phyloP scores from a whole-genome alignment of 2,113 vertebrate species.

The Panthera uncia region DNA sequence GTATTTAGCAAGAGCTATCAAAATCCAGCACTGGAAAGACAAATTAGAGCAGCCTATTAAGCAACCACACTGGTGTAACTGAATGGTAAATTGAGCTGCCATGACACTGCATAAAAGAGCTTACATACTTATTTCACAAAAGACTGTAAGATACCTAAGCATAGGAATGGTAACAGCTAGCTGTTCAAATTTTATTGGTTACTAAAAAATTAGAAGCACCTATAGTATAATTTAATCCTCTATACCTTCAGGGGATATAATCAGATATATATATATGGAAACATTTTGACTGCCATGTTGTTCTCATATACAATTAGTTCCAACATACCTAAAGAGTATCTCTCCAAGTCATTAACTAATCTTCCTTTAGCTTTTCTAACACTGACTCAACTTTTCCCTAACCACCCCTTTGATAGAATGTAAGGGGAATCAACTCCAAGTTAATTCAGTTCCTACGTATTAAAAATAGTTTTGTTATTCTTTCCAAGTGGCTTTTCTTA shows the following conservation, averaged over 20 bases:
- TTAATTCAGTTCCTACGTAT: not conserved
- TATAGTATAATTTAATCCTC: not conserved
- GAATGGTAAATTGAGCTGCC: not conserved
- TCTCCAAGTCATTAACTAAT: not conserved
- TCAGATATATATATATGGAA: not conserved
- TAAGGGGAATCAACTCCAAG: not conserved
- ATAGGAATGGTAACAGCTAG: not conserved
- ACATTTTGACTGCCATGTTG: conserved; percentile 17
- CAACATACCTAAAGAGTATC: not conserved
- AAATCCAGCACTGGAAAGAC: not conserved
- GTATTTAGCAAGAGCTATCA: conserved; percentile 49
- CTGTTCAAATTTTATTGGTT: not conserved
- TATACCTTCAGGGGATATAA: not conserved
- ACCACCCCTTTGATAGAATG: not conserved
- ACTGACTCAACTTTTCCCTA: conserved; percentile 30
- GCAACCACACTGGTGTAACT: not conserved
- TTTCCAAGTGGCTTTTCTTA: conserved; percentile 29
- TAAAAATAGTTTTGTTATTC: not conserved
- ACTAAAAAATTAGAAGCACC: not conserved
- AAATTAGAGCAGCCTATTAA: not conserved
- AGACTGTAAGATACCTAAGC: not conserved
- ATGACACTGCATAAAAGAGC: not conserved
- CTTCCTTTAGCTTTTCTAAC: conserved; percentile 37
- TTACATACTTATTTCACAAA: not conserved
- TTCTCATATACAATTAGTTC: not conserved